phyloP scores from a whole-genome alignment of 2,113 vertebrate genomes.

The Vireo altiloquus region DNA sequence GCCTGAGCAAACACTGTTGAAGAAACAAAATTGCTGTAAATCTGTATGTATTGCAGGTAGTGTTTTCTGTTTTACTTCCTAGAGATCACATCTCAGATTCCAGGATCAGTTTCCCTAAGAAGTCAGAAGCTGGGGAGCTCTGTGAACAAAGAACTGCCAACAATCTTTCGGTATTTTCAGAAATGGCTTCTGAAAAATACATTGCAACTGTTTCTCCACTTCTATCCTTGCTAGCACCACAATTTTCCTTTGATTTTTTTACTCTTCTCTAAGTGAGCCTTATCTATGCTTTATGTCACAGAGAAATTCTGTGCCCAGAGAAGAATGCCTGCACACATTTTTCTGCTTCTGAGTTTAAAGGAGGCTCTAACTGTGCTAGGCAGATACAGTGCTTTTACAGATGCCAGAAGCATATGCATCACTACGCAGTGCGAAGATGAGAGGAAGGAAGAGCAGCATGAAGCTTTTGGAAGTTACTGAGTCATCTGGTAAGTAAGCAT shows the following conservation, averaged over 20 bases:
- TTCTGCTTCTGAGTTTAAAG: neutral
- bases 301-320: neutral
- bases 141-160: neutral
- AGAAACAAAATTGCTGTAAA: neutral
- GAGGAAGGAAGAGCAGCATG: conserved; percentile 42
- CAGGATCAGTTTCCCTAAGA: neutral
- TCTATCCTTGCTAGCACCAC: neutral
- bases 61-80: neutral
- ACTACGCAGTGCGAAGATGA: neutral
- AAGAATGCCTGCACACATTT: neutral
- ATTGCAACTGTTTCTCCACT: neutral
- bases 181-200: neutral
- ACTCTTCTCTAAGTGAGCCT: neutral
- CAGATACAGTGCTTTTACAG: conserved; percentile 28
- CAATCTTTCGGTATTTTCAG: neutral
- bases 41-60: neutral
- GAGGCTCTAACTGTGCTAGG: neutral
- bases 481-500: conserved; percentile 30
- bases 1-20: neutral
- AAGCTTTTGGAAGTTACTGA: conserved; percentile 36
- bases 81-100: neutral
- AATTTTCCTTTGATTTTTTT: neutral
- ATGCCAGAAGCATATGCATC: conserved; percentile 38
- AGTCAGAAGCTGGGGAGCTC: neutral
- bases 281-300: neutral